These are phyloP conservation scores for Lycopodina hypogea DNA, from an alignment of 37 sponge, comb jelly and placozoan species.

Conservation along the genomic window DNA sequence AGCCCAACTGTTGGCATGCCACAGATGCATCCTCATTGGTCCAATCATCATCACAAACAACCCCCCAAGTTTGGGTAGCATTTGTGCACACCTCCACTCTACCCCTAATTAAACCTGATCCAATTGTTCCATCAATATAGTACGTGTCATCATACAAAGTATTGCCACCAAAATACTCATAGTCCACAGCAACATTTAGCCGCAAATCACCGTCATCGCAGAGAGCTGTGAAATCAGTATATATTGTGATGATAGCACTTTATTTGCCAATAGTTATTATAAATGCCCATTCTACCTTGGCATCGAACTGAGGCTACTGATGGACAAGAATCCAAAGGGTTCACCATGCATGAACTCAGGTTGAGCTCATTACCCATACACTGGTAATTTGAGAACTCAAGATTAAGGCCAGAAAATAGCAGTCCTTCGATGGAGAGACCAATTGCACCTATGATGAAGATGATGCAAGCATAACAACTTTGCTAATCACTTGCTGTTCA, in stretches of 20 bases:
- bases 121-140: constrained; percentile 14
- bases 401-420: neutral
- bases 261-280: neutral
- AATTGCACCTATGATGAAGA: neutral
- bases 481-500: neutral
- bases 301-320: neutral
- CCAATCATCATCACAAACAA: constrained; percentile 28
- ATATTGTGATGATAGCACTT: too few species aligned
- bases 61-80: neutral
- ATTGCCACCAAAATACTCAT: constrained; percentile 12
- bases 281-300: neutral
- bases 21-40: constrained; percentile 32
- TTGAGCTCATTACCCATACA: neutral
- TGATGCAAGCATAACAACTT: neutral
- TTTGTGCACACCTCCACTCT: constrained; percentile 35
- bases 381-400: neutral
- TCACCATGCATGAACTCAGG: neutral
- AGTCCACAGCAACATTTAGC: constrained; percentile 54
- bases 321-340: neutral
- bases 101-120: constrained; percentile 8
- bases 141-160: constrained; percentile 9
- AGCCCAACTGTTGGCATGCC: constrained; percentile 35
- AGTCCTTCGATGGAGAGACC: neutral
- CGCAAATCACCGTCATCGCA: constrained; percentile 34
- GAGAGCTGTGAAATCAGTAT: neutral